phyloP scores from a whole-genome alignment of 2,888 invertebrate genomes.

The Sphaerophoria rueppellii region DNA sequence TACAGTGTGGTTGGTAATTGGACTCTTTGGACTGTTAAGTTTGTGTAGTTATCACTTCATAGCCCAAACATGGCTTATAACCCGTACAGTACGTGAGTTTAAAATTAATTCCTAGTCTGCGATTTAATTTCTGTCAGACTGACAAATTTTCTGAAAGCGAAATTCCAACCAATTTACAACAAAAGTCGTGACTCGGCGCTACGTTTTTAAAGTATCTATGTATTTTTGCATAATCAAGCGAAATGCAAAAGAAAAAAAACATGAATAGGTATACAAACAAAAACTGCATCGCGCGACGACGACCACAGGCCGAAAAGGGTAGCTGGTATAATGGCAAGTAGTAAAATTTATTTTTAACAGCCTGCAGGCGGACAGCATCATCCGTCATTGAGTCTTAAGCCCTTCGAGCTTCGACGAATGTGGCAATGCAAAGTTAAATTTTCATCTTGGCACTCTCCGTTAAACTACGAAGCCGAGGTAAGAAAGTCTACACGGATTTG shows the following conservation, averaged over 20 bases:
- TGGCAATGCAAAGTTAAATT: slow-evolving; percentile 49
- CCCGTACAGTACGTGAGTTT: slow-evolving; percentile 42
- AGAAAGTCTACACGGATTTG: slow-evolving; percentile 72
- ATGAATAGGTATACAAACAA: slow-evolving; percentile 5
- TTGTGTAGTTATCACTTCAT: slow-evolving; percentile 66
- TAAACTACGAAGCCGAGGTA: slow-evolving; percentile 50
- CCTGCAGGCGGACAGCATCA: slow-evolving; percentile 74
- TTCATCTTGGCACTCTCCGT: slow-evolving; percentile 44
- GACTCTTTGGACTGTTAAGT: slow-evolving; percentile 51
- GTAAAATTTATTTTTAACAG: slow-evolving; percentile 74
- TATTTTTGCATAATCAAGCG: slow-evolving; percentile 29
- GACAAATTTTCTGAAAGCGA: slow-evolving; percentile 66
- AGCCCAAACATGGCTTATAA: slow-evolving; percentile 57
- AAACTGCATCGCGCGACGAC: slow-evolving; percentile 46
- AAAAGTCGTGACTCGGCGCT: slow-evolving; percentile 77
- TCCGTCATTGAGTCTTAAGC: slow-evolving; percentile 72
- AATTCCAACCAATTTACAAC: slow-evolving; percentile 65
- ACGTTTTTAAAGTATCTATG: slow-evolving; percentile 38
- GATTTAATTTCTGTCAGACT: slow-evolving; percentile 65
- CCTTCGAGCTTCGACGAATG: slow-evolving; percentile 42
- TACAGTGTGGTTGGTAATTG: slow-evolving; percentile 43
- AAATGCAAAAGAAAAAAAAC: slow-evolving; percentile 28
- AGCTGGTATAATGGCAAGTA: slow-evolving; percentile 66
- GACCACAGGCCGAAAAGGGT: slow-evolving; percentile 55
- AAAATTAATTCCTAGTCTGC: slow-evolving; percentile 58